Conservation (phyloP, 2,888 invertebrate genomes). For the Operophtera brumata region DNA sequence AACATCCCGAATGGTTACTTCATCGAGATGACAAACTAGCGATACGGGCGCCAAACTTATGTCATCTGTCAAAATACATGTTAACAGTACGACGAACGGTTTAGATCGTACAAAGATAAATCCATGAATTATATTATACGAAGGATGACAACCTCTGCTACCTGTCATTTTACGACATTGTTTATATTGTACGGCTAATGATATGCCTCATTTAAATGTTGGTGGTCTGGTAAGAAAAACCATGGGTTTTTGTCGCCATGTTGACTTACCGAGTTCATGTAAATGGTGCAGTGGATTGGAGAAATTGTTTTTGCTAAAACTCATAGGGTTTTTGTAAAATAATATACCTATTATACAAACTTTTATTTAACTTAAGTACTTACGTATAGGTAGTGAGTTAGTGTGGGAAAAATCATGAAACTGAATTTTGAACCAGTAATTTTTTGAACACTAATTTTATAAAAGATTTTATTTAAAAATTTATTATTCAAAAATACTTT, state of each 20-base stretch:
- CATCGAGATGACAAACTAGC: slow-evolving; percentile 66
- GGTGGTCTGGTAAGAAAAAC: slow-evolving; percentile 71
- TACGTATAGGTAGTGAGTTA: no score
- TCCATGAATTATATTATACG: slow-evolving; percentile 36
- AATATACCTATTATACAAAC: no score
- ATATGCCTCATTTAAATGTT: slow-evolving; percentile 74
- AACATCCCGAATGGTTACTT: slow-evolving; percentile 73
- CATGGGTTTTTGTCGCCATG: slow-evolving; percentile 45
- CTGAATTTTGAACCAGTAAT: no score
- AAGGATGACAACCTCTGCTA: slow-evolving; percentile 65
- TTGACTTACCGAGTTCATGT: slow-evolving; percentile 30
- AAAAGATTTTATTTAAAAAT: no score
- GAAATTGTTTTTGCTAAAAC: background rate
- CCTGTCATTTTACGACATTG: slow-evolving; percentile 77
- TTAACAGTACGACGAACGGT: slow-evolving; percentile 65
- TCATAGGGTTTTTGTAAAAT: no score
- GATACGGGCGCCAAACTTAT: slow-evolving; percentile 76
- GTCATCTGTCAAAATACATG: slow-evolving; percentile 81
- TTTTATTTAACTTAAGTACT: no score
- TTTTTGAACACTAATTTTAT: no score
- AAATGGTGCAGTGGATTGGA: slow-evolving; percentile 13
- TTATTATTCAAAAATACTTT: no score
- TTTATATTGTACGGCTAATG: slow-evolving; percentile 70
- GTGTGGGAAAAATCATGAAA: no score
- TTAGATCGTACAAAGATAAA: slow-evolving; percentile 31